Base-by-base conservation (phyloP, 2,113 vertebrate genomes). In the Hiodon alosoides region DNA sequence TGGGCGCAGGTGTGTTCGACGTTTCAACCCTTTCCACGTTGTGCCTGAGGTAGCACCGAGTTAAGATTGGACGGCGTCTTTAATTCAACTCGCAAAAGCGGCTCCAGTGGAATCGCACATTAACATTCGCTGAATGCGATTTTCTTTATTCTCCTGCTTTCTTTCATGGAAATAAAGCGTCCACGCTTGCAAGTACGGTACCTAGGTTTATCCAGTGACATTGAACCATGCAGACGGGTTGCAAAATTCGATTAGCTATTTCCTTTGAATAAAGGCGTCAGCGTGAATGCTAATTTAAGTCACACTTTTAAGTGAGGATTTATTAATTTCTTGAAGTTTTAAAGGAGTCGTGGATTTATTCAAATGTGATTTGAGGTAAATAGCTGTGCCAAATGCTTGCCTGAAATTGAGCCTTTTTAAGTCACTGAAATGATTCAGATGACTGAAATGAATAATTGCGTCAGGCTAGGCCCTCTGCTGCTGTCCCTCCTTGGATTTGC, bases 341-440 rank as follows among this genome's bases (percentile, higher is more conserved):
- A 85, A 81, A 82, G 80, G 81, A 82, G 84, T 86, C 87, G 81
- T 85, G 77, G 81, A 83, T 85, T 87, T 87, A 87, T 87, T 87
- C 82, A 82, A 86, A 89, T 87, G 69, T 4, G 77, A 86, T 87
- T 86, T 82, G 79, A 80, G 79, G 81, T 86, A 85, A 88, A 88
- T 83, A 80, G 82, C 77, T 79, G 4, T 61, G 3, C 5, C n/a
- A 59, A 59, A 48, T 50, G 46, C 7, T 17, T 14, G 54, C 48
- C 14, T 2, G 76, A 77, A 72, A 78, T 60, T 65, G 62, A 76
- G 78, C 77, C 72, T 85, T 86, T 85, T 88, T 87, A 83, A 87
- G 84, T 83, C 78, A 82, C 88, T 79, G 83, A 82, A 89, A 87
- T 88, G 86, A 88, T 85, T 87, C 79, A 88, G 85, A 86, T 83